Base-by-base conservation (phyloP, 2,888 invertebrate species). In the Pseudococcus jackbeardsleyi region DNA sequence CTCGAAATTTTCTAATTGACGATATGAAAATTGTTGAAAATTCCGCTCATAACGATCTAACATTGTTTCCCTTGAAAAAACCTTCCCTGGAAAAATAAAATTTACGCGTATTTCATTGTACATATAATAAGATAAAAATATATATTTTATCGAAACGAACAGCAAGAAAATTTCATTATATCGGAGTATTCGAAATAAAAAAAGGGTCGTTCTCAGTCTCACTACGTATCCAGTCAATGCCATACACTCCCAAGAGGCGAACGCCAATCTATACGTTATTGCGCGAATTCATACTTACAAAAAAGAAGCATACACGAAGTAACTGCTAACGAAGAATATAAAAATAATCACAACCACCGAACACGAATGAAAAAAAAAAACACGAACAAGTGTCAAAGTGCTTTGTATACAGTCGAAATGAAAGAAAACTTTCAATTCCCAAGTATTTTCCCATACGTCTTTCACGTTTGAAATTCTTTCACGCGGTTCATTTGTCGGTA, bases 271-370 rank as follows among this genome's bases (percentile, higher is more conserved):
- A 19, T 72, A 72, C 72, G 33, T 33, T 72, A 72, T 72, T 72
- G 72, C 72, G 33, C 15, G 72, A 72, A 72, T 72, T 84, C 48
- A 84, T 84, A 46, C 84, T 50, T 84, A 84, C 84, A 84, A 84
- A 48, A 84, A 84, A 84, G 48, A 84, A 84, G 84, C 48, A 46
- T 48, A 46, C 54, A 12, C 39, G 54, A 84, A 84, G n/a, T 84
- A 39, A 19, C 22, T 64, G 33, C 72, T 72, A 72, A 72, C 72
- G 72, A 72, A 72, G 72, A 72, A 72, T 72, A 72, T 72, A 72
- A 33, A 72, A 72, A 72, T 72, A 72, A 72, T 72, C 72, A 72
- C 72, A 33, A 39, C 72, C 33, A 15, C 72, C 72, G 33, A 72
- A 72, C 72, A 33, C 33, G 68, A 15, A 33, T 1, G 42, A 42